Percentiles rank a stretch among this genome's conserved stretches.
Conservation (phyloP, 2,888 invertebrate genomes). For the Erpobdella octoculata region DNA sequence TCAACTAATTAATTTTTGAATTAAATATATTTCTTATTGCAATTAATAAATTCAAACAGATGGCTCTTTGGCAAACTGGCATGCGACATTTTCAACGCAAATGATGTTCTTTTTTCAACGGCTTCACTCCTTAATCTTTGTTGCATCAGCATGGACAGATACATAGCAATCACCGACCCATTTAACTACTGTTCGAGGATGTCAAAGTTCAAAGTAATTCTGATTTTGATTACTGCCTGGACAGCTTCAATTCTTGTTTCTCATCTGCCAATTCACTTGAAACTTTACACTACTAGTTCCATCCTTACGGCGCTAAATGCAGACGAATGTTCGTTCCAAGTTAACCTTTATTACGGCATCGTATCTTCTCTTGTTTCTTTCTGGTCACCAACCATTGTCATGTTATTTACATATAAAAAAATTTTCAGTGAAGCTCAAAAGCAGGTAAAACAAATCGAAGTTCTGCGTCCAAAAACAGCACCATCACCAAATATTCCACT, state of each 20-base stretch:
- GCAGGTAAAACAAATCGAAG: slow-evolving; percentile 36
- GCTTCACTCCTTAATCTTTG: slow-evolving; percentile 49
- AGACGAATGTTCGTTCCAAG: slow-evolving; percentile 33
- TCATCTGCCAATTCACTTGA: slow-evolving; percentile 48
- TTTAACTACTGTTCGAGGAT: slow-evolving; percentile 43
- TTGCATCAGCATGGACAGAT: slow-evolving; percentile 44
- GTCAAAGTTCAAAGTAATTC: slow-evolving; percentile 40
- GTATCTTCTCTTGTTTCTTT: slow-evolving; percentile 47
- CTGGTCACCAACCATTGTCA: slow-evolving; percentile 45
- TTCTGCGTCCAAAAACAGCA: slow-evolving; percentile 7
- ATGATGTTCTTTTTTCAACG: slow-evolving; percentile 50
- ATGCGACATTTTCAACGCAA: slow-evolving; percentile 49
- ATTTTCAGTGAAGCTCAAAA: slow-evolving; percentile 45
- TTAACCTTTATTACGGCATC: slow-evolving; percentile 46
- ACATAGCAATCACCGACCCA: slow-evolving; percentile 47
- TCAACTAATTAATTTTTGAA: no score
- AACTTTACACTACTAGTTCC: slow-evolving; percentile 42
- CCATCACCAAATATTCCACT: slow-evolving; percentile 4
- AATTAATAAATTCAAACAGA: no score
- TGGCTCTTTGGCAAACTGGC: slow-evolving; percentile 46
- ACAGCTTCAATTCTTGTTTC: slow-evolving; percentile 43
- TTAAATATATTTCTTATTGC: no score
- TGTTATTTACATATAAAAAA: slow-evolving; percentile 46
- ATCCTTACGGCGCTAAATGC: background rate
- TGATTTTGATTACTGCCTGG: slow-evolving; percentile 43